Conservation (phyloP, 30 jellyfish, hydroid and myxozoan species). For the Turritopsis rubra region DNA sequence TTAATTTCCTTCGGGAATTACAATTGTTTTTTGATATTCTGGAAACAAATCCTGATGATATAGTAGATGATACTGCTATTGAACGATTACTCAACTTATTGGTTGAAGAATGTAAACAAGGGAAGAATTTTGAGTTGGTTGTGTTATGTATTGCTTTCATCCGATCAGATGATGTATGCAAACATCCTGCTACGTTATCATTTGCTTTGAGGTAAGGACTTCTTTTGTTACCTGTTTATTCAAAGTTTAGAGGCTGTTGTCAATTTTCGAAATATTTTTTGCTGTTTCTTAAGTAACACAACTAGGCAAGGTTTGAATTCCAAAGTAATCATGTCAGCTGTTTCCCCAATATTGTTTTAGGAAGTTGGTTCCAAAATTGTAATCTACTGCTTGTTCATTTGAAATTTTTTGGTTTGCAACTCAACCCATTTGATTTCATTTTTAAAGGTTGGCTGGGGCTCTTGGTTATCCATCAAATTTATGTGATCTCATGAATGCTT, state of each 20-base stretch:
- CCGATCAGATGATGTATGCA: slow-evolving; percentile 22
- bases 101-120: neutral
- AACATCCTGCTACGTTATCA: slow-evolving; percentile 17
- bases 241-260: no score
- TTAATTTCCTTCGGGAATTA: neutral
- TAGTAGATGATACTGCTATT: slow-evolving; percentile 41
- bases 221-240: neutral
- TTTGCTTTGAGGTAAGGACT: slow-evolving; percentile 28
- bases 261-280: no score
- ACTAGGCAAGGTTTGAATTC: no score
- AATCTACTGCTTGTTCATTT: no score
- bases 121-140: no score
- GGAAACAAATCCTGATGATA: slow-evolving; percentile 11
- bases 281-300: no score
- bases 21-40: slow-evolving; percentile 21
- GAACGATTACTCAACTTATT: slow-evolving; percentile 31
- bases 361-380: no score
- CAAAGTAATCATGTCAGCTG: no score
- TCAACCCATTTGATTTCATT: neutral
- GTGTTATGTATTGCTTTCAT: slow-evolving; percentile 1
- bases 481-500: neutral
- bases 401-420: neutral
- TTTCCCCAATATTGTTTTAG: no score
- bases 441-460: neutral
- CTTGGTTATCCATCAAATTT: neutral